Conservation (phyloP, 2,888 invertebrate genomes). For the Drosophila mulleri region DNA sequence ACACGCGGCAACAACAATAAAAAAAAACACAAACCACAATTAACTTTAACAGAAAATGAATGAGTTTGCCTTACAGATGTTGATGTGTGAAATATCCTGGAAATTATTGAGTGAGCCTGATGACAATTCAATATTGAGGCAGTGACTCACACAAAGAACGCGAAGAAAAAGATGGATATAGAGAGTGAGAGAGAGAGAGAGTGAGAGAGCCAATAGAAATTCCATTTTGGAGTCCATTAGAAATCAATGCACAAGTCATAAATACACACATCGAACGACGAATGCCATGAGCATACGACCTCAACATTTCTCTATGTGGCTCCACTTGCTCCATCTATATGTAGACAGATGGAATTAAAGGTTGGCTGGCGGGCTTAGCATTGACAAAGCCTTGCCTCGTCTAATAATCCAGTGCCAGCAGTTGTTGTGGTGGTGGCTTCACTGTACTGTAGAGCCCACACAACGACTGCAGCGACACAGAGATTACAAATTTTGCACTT, state of each 20-base stretch:
- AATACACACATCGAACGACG: constrained; percentile 15
- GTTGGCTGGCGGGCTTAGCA: constrained; percentile 56
- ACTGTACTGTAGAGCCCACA: constrained; percentile 3
- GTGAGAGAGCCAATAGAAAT: neutral
- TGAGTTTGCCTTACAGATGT: neutral
- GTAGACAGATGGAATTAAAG: constrained; percentile 56
- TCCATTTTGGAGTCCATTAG: constrained; percentile 11
- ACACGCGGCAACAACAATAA: constrained; percentile 18
- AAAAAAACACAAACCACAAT: constrained; percentile 1
- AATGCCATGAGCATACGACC: constrained; percentile 29
- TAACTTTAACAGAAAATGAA: constrained; percentile 9
- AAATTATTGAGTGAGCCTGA: neutral
- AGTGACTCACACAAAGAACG: no score
- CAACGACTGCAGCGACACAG: constrained; percentile 51
- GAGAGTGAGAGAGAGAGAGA: neutral
- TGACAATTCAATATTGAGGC: no score
- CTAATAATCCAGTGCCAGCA: constrained; percentile 11
- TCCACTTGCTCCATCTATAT: constrained; percentile 19
- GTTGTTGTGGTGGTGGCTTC: constrained; percentile 2
- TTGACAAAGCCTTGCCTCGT: constrained; percentile 46
- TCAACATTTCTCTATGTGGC: constrained; percentile 12
- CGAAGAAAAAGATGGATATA: neutral
- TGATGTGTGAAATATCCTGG: neutral
- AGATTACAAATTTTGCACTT: constrained; percentile 79
- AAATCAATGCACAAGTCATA: constrained; percentile 20